Evolutionary conservation across 2,113 vertebrate species (phyloP).

Genomic region (Perca schrenkii): DNA sequence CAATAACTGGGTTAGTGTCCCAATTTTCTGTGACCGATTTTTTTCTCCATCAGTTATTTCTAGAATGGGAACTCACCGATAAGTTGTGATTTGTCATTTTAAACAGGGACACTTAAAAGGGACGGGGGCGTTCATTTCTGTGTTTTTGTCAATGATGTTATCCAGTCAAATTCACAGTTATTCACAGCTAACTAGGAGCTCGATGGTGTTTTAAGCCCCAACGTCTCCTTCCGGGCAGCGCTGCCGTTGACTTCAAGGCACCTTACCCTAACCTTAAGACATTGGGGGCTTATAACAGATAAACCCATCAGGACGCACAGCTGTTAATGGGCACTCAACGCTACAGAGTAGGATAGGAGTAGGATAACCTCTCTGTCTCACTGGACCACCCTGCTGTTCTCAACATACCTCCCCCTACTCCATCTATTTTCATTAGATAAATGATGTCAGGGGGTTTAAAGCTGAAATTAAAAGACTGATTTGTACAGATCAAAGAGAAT

Average conservation of each 20-base stretch:
- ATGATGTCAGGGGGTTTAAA: not conserved
- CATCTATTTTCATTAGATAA: not conserved
- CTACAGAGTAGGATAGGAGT: not conserved
- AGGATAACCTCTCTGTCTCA: constrained; percentile 23
- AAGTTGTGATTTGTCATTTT: constrained; percentile 28
- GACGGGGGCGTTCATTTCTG: too few species aligned
- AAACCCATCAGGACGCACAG: not conserved
- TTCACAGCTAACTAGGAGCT: not conserved
- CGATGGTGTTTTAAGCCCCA: too few species aligned
- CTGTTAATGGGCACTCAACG: not conserved
- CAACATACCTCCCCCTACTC: not conserved
- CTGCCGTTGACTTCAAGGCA: too few species aligned
- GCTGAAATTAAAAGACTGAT: not conserved
- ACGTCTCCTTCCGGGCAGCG: too few species aligned
- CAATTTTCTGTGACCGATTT: constrained; percentile 65
- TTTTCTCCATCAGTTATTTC: constrained; percentile 55
- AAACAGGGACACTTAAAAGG: constrained; percentile 9
- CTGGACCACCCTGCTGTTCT: constrained; percentile 12
- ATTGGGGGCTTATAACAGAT: too few species aligned
- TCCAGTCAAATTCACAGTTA: not conserved
- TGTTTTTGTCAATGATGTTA: not conserved
- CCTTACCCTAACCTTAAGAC: too few species aligned
- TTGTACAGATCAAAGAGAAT: constrained; percentile 3
- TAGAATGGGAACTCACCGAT: constrained; percentile 42
- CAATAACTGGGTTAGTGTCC: constrained; percentile 74